A percentile compares a stretch with the other conserved stretches of the same genome.
Evolutionary conservation across 2,797 vertebrate genomes (phyloP).

Genomic region (Mus minutoides): DNA sequence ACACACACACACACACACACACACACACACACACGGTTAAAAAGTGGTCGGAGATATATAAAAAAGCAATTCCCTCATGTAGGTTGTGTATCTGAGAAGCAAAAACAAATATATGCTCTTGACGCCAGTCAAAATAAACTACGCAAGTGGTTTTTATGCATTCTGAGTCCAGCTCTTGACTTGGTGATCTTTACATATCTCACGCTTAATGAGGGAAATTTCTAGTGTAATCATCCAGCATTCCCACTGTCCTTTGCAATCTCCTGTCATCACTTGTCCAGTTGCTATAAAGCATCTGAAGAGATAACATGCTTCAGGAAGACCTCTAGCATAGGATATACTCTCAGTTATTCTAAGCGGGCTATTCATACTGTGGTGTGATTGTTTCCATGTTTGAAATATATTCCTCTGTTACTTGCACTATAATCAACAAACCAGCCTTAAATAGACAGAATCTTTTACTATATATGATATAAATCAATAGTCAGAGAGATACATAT

Average conservation of each 20-base stretch:
- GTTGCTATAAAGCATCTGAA: not conserved
- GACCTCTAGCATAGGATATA: not conserved
- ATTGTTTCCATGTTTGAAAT: not conserved
- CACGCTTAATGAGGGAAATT: not conserved
- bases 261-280: not conserved
- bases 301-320: not conserved
- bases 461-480: not conserved
- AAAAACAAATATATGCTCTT: not conserved
- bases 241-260: not conserved
- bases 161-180: conserved; percentile 42
- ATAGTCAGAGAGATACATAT: not conserved
- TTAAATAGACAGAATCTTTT: not conserved
- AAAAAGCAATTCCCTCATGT: not conserved
- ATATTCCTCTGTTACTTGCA: not conserved
- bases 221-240: not conserved
- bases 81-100: not conserved
- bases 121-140: not conserved
- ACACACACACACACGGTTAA: not conserved
- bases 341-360: not conserved
- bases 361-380: not conserved
- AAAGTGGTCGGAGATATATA: not conserved
- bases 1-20: too few relatives aligned
- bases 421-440: not conserved
- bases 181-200: not conserved
- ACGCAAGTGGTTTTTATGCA: not conserved